Evolutionary conservation across 2,888 invertebrate species (phyloP).

Genomic region (Cremastinae sp.): DNA sequence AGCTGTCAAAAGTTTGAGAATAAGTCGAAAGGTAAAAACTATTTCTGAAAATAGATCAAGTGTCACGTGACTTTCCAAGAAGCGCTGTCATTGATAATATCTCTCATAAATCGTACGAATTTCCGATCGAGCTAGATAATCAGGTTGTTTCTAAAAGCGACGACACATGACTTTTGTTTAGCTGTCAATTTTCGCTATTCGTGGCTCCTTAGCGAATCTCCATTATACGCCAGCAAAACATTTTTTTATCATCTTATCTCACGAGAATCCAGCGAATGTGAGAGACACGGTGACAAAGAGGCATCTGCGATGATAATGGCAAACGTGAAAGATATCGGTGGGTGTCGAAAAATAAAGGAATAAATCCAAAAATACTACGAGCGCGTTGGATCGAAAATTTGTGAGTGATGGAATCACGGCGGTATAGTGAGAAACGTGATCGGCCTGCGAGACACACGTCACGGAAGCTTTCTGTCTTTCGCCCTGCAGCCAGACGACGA

Average conservation of each 20-base stretch:
- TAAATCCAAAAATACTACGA: conserved; percentile 29
- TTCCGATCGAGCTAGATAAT: too few relatives aligned
- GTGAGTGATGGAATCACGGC: conserved; percentile 68
- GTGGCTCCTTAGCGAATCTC: neutral
- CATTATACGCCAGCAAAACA: neutral
- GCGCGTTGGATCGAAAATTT: conserved; percentile 66
- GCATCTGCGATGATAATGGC: conserved; percentile 1
- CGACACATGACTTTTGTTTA: neutral
- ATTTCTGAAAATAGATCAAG: too few relatives aligned
- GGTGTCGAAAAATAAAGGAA: conserved; percentile 17
- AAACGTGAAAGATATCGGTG: neutral
- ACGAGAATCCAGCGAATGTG: conserved; percentile 18
- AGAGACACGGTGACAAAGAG: conserved; percentile 20
- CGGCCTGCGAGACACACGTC: conserved; percentile 67
- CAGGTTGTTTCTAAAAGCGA: too few relatives aligned
- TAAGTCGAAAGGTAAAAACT: too few relatives aligned
- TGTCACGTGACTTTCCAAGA: too few relatives aligned
- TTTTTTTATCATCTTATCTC: neutral
- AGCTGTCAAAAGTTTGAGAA: too few relatives aligned
- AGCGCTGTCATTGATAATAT: too few relatives aligned
- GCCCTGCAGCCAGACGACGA: conserved; percentile 56
- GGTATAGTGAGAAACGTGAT: conserved; percentile 71
- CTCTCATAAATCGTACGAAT: too few relatives aligned
- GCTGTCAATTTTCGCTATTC: neutral
- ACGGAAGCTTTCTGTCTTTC: conserved; percentile 67